Base-by-base conservation (phyloP, 2,113 vertebrate species). In the Dascyllus trimaculatus region DNA sequence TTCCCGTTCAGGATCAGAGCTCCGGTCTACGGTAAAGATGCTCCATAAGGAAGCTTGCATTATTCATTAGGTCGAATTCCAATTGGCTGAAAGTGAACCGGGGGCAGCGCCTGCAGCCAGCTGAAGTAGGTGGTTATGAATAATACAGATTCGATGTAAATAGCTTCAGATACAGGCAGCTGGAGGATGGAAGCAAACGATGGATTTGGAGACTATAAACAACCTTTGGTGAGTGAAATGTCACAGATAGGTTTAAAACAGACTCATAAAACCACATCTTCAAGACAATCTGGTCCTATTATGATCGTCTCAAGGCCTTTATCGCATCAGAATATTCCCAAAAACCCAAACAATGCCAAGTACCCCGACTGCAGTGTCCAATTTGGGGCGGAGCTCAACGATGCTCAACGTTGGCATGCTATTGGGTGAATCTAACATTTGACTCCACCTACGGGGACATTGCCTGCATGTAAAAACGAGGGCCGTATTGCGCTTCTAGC, bases 111-210 rank as follows among this genome's bases (percentile, higher is more conserved):
- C 21, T 48, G 35, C 29, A 9, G 73, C 26, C 56, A 71, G 43
- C 38, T 48, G 24, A 13, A 59, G 22, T 53, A 52, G 46, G 4
- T 52, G 49, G 56, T 58, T 46, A 46, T 61, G 64, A 69, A 54
- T 61, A 61, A 69, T 54, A 15, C 21, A 62, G 48, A 54, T 52
- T 45, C 21, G 40, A 43, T 69, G n/a, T 52, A 22, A 22, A 21
- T 21, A 52, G 51, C 51, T 52, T 21, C n/a, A n/a, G 9, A 61
- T 54, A 45, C 10, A 32, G 46, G 17, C 46, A 6, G 46, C 46
- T 19, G 46, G 65, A 68, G 45, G 15, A 40, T 26, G 4, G 18
- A n/a, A 60, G 19, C 9, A 6, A 57, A 48, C 5, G 18, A 66
- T 48, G n/a, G 26, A 56, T 64, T 26, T 64, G 22, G 17, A 15